A percentile compares a stretch with the other conserved stretches of the same genome.
Evolutionary conservation across 2,113 vertebrate genomes (phyloP).

Genomic region (Pseudonaja textilis): DNA sequence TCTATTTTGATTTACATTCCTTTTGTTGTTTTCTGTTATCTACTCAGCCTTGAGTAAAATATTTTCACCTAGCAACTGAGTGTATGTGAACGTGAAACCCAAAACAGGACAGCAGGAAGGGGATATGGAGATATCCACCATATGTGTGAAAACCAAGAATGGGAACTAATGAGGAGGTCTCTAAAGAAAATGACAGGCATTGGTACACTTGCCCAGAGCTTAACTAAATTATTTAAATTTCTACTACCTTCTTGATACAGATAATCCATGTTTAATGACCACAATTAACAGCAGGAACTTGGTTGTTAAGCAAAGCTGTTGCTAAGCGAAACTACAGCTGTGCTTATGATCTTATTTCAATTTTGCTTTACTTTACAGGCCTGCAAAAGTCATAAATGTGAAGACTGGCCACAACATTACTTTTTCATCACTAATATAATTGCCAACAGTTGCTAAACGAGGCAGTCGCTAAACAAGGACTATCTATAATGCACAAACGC

Average conservation of each 20-base stretch:
- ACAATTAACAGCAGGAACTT: background rate
- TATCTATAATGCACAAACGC: background rate
- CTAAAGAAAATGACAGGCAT: background rate
- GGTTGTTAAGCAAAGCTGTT: background rate
- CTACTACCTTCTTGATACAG: background rate
- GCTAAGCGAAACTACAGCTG: background rate
- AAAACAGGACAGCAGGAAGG: background rate
- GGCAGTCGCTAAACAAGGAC: background rate
- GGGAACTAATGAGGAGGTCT: background rate
- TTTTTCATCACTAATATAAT: background rate
- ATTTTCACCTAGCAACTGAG: background rate
- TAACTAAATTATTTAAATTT: background rate
- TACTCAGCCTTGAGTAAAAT: background rate
- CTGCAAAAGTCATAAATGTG: background rate
- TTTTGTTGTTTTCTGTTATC: background rate
- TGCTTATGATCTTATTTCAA: background rate
- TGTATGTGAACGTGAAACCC: background rate
- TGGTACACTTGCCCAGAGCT: background rate
- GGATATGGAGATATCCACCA: background rate
- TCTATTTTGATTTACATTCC: background rate
- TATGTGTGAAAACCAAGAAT: background rate
- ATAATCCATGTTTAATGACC: background rate
- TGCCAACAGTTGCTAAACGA: background rate
- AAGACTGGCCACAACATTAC: background rate
- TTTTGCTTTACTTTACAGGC: background rate